Evolutionary conservation across 1,140 invertebrate species (phyloP), one percentile per base, ranked within the genome.

Genomic region (Heliconius hermathena): DNA sequence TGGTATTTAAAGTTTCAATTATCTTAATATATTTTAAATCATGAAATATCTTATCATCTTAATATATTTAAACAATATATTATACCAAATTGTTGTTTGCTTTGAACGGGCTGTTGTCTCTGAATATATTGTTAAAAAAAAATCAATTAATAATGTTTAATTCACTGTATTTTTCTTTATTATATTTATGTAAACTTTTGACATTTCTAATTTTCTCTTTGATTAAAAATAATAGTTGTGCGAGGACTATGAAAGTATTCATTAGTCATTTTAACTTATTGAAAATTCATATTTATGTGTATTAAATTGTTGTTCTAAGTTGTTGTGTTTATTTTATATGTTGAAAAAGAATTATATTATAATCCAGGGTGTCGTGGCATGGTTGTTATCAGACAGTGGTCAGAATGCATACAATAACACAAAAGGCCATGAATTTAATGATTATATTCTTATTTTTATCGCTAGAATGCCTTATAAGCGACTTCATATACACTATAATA

Each of bases 221-320:
- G 57, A 60, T 60, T 22, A 60, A 9, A 54, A 60, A 29, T 66
- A 29, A 29, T 66, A 11, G 9, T 13, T 13, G 60, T 66, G 60
- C 60, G 22, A 66, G 54, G 54, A 60, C 54, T 60, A 60, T 60
- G 54, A 60, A 60, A 60, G 9, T 60, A 60, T 60, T 60, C 60
- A 66, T 66, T 20, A 52, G 60, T 66, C 22, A 16, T 66, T 66
- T 66, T 72, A 38, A 72, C 38, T 72, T 72, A 72, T 72, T 72
- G 33, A 49, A 74, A 74, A 74, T 49, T 74, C 46, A 74, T 74
- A 22, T 74, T 49, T 41, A 77, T 71, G 46, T 77, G 29, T 76
- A 77, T 77, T 77, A 77, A 77, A 77, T 49, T 77, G 75, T 77
- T 77, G 75, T 77, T 77, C 66, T 26, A 66, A 66, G 60, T 18